phyloP scores from a whole-genome alignment of 2,888 invertebrate species.

The Reticulitermes lucifugus region DNA sequence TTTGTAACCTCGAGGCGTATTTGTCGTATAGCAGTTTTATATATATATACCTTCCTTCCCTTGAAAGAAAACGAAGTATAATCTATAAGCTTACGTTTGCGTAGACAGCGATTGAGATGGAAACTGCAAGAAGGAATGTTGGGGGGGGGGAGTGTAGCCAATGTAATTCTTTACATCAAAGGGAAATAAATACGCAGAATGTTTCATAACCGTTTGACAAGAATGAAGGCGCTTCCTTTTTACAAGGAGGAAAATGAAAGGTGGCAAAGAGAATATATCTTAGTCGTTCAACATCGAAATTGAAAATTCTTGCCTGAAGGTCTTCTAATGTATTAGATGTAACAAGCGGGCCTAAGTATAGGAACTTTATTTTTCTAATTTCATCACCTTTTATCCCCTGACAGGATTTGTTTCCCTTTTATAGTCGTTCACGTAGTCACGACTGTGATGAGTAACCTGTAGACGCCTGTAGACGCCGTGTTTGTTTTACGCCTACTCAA shows the following conservation, averaged over 20 bases:
- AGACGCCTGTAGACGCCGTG: neutral
- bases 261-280: conserved; percentile 13
- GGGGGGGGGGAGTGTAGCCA: no score
- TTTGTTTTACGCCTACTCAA: neutral
- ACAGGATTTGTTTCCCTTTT: neutral
- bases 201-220: conserved; percentile 35
- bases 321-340: conserved; percentile 6
- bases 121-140: conserved; percentile 1
- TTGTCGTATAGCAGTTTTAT: neutral
- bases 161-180: conserved; percentile 30
- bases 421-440: neutral
- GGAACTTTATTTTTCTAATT: neutral
- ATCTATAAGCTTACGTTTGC: conserved; percentile 12
- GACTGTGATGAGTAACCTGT: neutral
- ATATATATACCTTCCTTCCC: neutral
- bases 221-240: conserved; percentile 2
- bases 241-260: neutral
- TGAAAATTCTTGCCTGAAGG: conserved; percentile 1
- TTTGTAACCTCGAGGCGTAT: neutral
- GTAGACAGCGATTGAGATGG: neutral
- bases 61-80: conserved; percentile 5
- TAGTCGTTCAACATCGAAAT: neutral
- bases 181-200: neutral
- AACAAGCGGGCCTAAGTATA: neutral
- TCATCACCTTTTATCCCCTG: neutral